Evolutionary conservation across 1,140 invertebrate genomes (phyloP).

Genomic region (Bicyclus anynana): DNA sequence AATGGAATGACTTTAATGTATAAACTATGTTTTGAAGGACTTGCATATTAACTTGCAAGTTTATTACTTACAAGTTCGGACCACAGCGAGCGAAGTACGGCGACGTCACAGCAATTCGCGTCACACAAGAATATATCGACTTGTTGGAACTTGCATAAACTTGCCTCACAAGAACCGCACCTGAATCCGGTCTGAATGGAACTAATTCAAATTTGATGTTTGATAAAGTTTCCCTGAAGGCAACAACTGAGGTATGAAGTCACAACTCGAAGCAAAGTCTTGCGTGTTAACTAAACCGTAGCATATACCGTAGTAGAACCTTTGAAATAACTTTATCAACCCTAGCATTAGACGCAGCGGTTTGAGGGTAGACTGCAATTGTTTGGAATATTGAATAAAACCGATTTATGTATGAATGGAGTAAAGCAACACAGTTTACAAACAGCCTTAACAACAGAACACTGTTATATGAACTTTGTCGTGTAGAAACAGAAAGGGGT

Average conservation of each 20-base stretch:
- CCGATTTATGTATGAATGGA: too few species aligned
- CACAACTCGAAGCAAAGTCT: not conserved
- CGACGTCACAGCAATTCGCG: not conserved
- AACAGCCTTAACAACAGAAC: too few species aligned
- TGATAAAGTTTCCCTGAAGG: not conserved
- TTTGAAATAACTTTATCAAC: not conserved
- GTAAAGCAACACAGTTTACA: too few species aligned
- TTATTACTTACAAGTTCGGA: not conserved
- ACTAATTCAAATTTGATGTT: not conserved
- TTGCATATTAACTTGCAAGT: not conserved
- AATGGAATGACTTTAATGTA: not conserved
- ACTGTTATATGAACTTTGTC: too few species aligned
- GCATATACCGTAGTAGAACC: not conserved
- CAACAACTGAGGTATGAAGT: not conserved
- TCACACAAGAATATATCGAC: not conserved
- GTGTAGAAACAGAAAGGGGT: too few species aligned
- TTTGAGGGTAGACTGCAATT: too few species aligned
- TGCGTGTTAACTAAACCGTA: not conserved
- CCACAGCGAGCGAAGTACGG: not conserved
- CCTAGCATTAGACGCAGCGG: too few species aligned
- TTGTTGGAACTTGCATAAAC: not conserved
- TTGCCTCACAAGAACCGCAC: not conserved
- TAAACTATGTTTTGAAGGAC: not conserved
- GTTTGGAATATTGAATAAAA: too few species aligned
- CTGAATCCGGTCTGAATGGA: slow-evolving; percentile 7